Conservation (phyloP, 2,888 invertebrate species). For the Microplitis deprimator region DNA sequence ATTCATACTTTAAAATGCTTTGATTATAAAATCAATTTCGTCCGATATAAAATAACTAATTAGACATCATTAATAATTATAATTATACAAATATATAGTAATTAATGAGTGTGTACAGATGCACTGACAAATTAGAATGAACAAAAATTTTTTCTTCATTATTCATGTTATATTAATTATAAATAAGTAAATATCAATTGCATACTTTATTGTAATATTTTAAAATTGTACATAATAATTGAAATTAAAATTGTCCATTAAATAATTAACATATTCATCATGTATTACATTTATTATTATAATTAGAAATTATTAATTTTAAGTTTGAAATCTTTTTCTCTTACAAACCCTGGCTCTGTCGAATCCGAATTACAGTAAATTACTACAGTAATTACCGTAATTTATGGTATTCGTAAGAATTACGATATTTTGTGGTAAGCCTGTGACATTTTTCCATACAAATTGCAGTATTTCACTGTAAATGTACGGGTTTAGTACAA, state of each 20-base stretch:
- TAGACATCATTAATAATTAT: not conserved
- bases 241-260: not conserved
- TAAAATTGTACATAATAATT: constrained; percentile 18
- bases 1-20: not conserved
- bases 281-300: not conserved
- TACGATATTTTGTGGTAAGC: too few relatives aligned
- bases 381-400: too few relatives aligned
- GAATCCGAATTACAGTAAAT: too few relatives aligned
- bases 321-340: too few relatives aligned
- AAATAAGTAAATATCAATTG: not conserved
- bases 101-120: not conserved
- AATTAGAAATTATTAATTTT: not conserved
- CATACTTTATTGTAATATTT: constrained; percentile 3
- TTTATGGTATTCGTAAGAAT: too few relatives aligned
- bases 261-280: not conserved
- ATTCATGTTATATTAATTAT: not conserved
- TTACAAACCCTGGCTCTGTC: too few relatives aligned
- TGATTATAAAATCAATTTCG: not conserved
- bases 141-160: not conserved
- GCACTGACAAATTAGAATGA: not conserved
- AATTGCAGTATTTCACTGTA: too few relatives aligned
- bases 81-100: not conserved
- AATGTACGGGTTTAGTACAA: too few relatives aligned
- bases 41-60: not conserved
- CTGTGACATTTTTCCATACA: too few relatives aligned